Evolutionary conservation across 2,797 vertebrate species (phyloP), one percentile per base, ranked within the genome.

Genomic region (Helicolenus hilgendorfi): DNA sequence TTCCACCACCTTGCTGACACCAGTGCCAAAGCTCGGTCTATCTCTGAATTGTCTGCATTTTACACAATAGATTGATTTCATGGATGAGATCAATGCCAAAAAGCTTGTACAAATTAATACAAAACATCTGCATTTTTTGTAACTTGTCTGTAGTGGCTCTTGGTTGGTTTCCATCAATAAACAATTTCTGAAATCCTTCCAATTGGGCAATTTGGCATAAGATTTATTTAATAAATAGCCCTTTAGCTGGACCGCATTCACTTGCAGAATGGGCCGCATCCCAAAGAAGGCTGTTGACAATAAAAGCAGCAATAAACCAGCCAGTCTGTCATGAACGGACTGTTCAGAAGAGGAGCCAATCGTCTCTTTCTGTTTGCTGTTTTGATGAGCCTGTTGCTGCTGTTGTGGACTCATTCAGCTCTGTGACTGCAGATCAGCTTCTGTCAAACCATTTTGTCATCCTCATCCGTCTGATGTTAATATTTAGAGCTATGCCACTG

Each of bases 321-420:
- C 65, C 27, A 31, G 80, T 58, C 49, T 74, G 70, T 72, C 45
- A 81, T 87, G 67, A 88, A 64, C 72, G 58, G 69, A 83, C 69
- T 80, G 88, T 87, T 78, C 68, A 83, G 79, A 83, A 69, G 81
- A 85, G 60, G 45, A 87, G 71, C 89, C 85, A 87, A 77, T 90
- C 67, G 27, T 82, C 65, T 78, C 29, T 45, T 74, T 58, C 13
- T 77, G 60, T 67, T 75, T 86, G 81, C 81, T 74, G 60, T 67
- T 86, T 83, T 87, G 79, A 85, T 85, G 70, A 88, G 68, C 72
- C 65, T 87, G 76, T 83, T 88, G 85, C 79, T 75, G 53, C 18
- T 83, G 76, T 76, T 87, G 29, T 63, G 24, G 4, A 4, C 58
- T 58, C 69, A 11, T 41, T 83, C 64, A 62, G 64, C 31, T 62